Percentiles rank a stretch among this genome's conserved stretches.
phyloP scores from a whole-genome alignment of 2,797 vertebrate species.

The Catostomus latipinnis region DNA sequence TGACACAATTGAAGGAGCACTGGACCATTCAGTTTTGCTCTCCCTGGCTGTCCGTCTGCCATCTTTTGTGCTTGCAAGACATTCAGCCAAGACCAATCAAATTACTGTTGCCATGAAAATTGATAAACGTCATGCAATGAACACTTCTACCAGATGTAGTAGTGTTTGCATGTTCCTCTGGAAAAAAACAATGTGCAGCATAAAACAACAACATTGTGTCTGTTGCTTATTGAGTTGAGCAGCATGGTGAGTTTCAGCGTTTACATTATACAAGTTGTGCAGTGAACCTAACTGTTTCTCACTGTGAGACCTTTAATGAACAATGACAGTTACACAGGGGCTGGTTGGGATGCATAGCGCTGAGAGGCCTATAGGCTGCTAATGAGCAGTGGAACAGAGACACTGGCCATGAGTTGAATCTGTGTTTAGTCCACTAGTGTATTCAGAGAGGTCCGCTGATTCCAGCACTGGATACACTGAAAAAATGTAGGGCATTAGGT shows the following conservation, averaged over 20 bases:
- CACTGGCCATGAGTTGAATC: not conserved
- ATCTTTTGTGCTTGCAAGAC: constrained; percentile 46
- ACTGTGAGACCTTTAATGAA: constrained; percentile 36
- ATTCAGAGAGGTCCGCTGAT: not conserved
- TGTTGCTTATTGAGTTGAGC: not conserved
- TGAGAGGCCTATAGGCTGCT: constrained; percentile 26
- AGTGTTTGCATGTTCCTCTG: constrained; percentile 3
- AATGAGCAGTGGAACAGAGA: constrained; percentile 22
- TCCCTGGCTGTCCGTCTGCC: not conserved
- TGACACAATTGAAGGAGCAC: constrained; percentile 62
- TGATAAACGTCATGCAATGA: constrained; percentile 55
- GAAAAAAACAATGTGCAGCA: not conserved
- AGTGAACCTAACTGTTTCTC: constrained; percentile 31
- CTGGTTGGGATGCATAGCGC: constrained; percentile 27
- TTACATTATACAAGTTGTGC: constrained; percentile 34
- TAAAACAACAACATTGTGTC: constrained; percentile 3
- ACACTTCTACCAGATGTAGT: not conserved
- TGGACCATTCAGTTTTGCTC: constrained; percentile 52
- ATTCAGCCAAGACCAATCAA: constrained; percentile 51
- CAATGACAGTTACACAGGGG: constrained; percentile 41
- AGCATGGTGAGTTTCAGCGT: constrained; percentile 15
- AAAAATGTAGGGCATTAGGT: too few species aligned
- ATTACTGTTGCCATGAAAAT: constrained; percentile 52
- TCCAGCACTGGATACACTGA: not conserved
- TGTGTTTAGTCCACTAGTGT: not conserved